These are phyloP conservation scores for Phenganax stokvisi DNA, from an alignment of 92 coral and sea anemone species.

Conservation along the genomic window DNA sequence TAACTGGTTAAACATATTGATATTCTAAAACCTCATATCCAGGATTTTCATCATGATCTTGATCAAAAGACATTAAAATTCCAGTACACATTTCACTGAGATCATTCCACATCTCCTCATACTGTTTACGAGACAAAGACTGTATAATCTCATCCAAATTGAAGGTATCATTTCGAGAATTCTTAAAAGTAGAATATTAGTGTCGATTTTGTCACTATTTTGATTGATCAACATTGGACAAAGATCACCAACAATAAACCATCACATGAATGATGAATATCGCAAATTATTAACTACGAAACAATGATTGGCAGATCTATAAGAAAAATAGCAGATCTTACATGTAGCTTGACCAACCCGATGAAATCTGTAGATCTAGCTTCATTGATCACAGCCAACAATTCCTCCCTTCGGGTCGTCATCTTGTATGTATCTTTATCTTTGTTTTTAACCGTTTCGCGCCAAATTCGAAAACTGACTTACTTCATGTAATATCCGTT, in stretches of 20 bases:
- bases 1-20: neutral
- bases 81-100: conserved; percentile 55
- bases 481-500: conserved; percentile 23
- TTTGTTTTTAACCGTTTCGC: conserved; percentile 17
- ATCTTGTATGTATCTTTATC: neutral
- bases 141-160: conserved; percentile 80
- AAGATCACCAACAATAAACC: neutral
- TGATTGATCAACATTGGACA: too few species aligned
- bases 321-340: conserved; percentile 36
- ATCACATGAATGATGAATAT: neutral
- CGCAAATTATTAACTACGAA: neutral
- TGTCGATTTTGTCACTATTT: neutral
- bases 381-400: conserved; percentile 27
- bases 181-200: conserved; percentile 43
- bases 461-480: conserved; percentile 14
- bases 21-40: conserved; percentile 41
- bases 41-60: conserved; percentile 37
- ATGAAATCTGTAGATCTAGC: conserved; percentile 43
- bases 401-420: conserved; percentile 26
- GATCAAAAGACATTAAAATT: conserved; percentile 46
- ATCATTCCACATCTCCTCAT: conserved; percentile 73
- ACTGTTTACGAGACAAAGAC: conserved; percentile 70
- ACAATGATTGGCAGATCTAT: neutral
- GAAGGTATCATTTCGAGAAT: conserved; percentile 80
- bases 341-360: conserved; percentile 72